Percentiles rank a stretch among this genome's conserved stretches.
Conservation (phyloP, 2,888 invertebrate species). For the Anticlea derivata region DNA sequence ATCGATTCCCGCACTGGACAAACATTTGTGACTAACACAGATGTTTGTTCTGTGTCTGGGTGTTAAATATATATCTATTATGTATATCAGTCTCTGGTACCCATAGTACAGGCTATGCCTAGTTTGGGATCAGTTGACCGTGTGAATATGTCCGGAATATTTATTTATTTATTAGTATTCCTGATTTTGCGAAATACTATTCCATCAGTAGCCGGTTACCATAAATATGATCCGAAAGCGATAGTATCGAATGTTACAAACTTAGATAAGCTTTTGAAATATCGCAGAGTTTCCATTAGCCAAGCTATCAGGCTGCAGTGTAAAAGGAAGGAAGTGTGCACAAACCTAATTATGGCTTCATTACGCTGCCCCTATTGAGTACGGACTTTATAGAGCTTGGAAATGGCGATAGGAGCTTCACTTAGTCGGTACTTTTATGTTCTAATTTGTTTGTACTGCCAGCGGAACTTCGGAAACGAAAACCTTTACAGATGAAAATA, state of each 20-base stretch:
- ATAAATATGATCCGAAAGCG: not conserved
- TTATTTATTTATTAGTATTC: too few species aligned
- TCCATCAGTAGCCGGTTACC: not conserved
- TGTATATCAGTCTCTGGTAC: too few species aligned
- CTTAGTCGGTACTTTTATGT: slow-evolving; percentile 13
- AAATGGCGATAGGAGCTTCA: slow-evolving; percentile 6
- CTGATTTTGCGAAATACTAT: too few species aligned
- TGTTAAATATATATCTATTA: too few species aligned
- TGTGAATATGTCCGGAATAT: too few species aligned
- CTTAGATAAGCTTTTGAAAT: slow-evolving; percentile 11
- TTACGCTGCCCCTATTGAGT: slow-evolving; percentile 9
- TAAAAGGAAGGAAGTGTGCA: slow-evolving; percentile 4
- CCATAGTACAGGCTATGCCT: too few species aligned
- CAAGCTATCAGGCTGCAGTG: not conserved
- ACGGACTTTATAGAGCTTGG: slow-evolving; percentile 7
- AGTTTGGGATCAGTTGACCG: too few species aligned
- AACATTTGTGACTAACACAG: too few species aligned
- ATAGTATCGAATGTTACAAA: slow-evolving; percentile 1
- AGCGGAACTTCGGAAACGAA: too few species aligned
- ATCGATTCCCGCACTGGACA: too few species aligned
- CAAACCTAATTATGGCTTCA: slow-evolving; percentile 12
- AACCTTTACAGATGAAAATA: too few species aligned
- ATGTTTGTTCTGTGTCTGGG: too few species aligned
- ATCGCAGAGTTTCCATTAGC: slow-evolving; percentile 12
- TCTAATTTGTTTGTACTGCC: not conserved